Percentiles rank a stretch among this genome's conserved stretches.
Conservation (phyloP, 2,888 invertebrate species). For the Phorcus lineatus region DNA sequence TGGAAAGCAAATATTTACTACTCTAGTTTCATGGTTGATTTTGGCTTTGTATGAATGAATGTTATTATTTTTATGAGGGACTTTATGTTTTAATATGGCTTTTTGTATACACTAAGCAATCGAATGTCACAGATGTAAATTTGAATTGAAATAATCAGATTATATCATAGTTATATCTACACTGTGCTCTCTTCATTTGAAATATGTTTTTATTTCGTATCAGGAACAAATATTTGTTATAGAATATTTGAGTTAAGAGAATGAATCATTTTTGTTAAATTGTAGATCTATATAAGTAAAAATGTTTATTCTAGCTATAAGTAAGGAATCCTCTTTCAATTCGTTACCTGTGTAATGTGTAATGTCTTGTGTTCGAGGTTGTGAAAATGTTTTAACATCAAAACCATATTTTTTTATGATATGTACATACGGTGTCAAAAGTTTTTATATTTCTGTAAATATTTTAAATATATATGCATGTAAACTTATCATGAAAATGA, state of each 20-base stretch:
- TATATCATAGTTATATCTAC: not conserved
- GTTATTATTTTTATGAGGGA: no score
- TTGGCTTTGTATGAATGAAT: no score
- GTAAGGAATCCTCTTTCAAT: not conserved
- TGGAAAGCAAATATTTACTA: no score
- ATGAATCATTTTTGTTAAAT: not conserved
- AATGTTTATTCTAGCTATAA: not conserved
- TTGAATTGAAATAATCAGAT: not conserved
- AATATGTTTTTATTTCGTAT: not conserved
- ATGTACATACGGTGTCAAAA: not conserved
- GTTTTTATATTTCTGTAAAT: constrained; percentile 2
- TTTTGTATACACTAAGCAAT: not conserved
- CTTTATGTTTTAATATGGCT: not conserved
- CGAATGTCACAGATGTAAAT: not conserved
- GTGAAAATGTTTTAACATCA: no score
- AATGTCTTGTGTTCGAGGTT: no score
- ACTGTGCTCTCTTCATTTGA: not conserved
- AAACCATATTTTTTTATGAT: not conserved
- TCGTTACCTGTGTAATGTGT: no score
- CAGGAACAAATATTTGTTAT: not conserved
- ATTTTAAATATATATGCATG: not conserved
- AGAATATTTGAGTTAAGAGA: not conserved
- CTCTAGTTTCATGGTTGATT: no score
- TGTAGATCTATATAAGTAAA: not conserved
- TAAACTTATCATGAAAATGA: no score